Evolutionary conservation across 2,888 invertebrate genomes (phyloP).

Genomic region (Chrysomela aeneicollis): DNA sequence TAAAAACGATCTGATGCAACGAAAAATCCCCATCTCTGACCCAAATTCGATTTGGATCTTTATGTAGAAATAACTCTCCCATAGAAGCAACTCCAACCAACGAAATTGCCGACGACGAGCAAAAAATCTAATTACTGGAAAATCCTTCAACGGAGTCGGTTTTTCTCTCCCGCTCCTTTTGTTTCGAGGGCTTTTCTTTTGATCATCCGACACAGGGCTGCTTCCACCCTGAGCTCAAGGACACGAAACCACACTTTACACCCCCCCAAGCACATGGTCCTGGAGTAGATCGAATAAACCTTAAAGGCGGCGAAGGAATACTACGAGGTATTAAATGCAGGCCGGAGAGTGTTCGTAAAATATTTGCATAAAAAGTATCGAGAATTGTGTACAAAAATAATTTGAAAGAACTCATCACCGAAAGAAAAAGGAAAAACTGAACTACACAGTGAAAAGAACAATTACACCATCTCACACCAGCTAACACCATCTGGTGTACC

Average conservation of each 20-base stretch:
- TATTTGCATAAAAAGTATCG: not conserved
- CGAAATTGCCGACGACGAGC: slow-evolving; percentile 26
- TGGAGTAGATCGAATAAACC: slow-evolving; percentile 24
- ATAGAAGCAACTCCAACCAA: not conserved
- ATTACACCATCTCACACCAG: too few relatives aligned
- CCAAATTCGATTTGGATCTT: not conserved
- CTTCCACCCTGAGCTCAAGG: slow-evolving; percentile 18
- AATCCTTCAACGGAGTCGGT: slow-evolving; percentile 14
- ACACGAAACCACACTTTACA: slow-evolving; percentile 30
- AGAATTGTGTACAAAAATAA: too few relatives aligned
- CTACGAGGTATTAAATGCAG: slow-evolving; percentile 7
- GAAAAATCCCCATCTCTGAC: not conserved
- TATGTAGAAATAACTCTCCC: not conserved
- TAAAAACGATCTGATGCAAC: not conserved
- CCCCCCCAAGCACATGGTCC: slow-evolving; percentile 25
- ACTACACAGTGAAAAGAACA: too few relatives aligned
- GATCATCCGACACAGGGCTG: slow-evolving; percentile 26
- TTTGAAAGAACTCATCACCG: too few relatives aligned
- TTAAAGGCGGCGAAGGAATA: slow-evolving; percentile 15
- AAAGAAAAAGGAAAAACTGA: too few relatives aligned
- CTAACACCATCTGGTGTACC: too few relatives aligned
- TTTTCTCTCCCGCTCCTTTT: slow-evolving; percentile 20
- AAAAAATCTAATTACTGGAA: slow-evolving; percentile 32
- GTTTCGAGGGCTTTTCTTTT: slow-evolving; percentile 31
- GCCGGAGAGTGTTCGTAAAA: slow-evolving; percentile 13